Evolutionary conservation across 1,140 invertebrate genomes (phyloP), one percentile per base, ranked within the genome.

Genomic region (Patella vulgata): DNA sequence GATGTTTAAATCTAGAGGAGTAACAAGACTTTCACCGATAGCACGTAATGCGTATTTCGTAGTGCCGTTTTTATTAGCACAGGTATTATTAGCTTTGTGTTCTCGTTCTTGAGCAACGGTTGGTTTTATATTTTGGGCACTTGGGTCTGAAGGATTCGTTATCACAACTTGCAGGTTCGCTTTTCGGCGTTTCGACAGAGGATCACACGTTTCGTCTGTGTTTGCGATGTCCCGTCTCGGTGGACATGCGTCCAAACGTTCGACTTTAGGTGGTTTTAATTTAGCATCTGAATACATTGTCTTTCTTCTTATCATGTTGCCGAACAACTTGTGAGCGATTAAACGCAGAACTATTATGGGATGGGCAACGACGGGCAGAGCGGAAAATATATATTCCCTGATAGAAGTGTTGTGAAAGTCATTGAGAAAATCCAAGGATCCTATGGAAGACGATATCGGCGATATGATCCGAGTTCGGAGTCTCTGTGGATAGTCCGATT

Each of bases 281-380:
- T 79, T 78, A 5, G 76, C 59, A 27, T 80, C 74, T 3, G 68
- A 64, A 44, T 73, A 64, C 11, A 72, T 54, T 6, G 69, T 74
- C 60, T 81, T 81, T 19, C 78, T 53, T 19, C 78, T 68, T 4
- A 82, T 78, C 78, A 82, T 80, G 51, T 79, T 79, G 12, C 82
- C 78, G 68, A 86, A 86, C 21, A 90, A 80, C 47, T 88, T 84
- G 74, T 90, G 89, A 47, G 88, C 84, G 23, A 90, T 80, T 4
- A 90, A 80, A 11, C 89, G 79, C 14, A 90, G 73, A 11, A 90
- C 79, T 17, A 90, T 88, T 5, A 89, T 78, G 0, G 89, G 89
- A 70, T 88, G 87, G 30, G 89, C 80, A 17, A 88, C 77, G 57
- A 86, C 81, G 1, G 88, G 87, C 43, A 88, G 58, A n/a, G 77